Evolutionary conservation across 2,113 vertebrate genomes (phyloP).

Genomic region (Corythornis cristatus): DNA sequence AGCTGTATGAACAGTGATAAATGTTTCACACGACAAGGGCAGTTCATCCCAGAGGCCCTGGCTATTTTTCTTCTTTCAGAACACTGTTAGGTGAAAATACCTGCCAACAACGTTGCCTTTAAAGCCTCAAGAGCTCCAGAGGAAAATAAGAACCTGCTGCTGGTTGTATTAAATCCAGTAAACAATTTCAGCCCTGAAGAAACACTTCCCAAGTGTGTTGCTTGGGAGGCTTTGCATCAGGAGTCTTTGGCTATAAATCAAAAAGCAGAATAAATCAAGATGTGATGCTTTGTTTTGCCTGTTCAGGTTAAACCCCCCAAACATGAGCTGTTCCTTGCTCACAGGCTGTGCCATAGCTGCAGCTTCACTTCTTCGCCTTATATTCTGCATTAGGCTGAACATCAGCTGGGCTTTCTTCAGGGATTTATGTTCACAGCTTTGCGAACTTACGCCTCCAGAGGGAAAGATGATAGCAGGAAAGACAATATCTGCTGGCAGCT

Average conservation of each 20-base stretch:
- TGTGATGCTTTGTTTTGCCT: not conserved
- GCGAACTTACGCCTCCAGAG: not conserved
- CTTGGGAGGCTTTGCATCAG: not conserved
- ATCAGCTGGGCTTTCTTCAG: not conserved
- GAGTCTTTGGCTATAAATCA: not conserved
- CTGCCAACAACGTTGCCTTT: not conserved
- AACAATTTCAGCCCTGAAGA: not conserved
- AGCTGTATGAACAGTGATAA: not conserved
- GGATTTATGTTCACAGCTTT: not conserved
- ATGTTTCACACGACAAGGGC: not conserved
- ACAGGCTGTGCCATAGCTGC: not conserved
- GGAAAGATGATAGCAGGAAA: not conserved
- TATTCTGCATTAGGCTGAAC: not conserved
- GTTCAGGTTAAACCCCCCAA: not conserved
- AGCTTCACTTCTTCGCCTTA: not conserved
- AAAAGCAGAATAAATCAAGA: not conserved
- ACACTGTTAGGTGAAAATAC: not conserved
- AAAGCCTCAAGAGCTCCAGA: not conserved
- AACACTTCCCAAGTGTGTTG: not conserved
- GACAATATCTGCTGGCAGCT: conserved; percentile 1
- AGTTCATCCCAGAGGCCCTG: not conserved
- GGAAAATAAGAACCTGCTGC: not conserved
- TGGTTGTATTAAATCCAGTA: not conserved
- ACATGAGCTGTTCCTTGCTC: not conserved
- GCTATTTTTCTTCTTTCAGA: not conserved